phyloP scores from a whole-genome alignment of 2,113 vertebrate species.

The Ranitomeya variabilis region DNA sequence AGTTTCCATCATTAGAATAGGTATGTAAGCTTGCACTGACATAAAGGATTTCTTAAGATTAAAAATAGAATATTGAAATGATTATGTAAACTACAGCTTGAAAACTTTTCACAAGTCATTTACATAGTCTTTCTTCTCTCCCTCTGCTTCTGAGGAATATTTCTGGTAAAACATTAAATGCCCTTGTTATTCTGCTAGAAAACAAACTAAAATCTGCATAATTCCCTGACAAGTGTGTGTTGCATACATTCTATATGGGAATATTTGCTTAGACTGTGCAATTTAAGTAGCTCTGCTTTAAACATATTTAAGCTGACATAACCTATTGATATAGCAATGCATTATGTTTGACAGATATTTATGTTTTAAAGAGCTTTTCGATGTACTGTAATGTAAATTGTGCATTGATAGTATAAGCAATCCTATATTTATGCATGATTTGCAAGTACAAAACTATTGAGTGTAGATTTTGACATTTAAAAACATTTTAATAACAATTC shows the following conservation, averaged over 20 bases:
- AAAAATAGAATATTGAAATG: conserved; percentile 54
- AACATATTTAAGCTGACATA: not conserved
- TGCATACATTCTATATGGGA: conserved; percentile 17
- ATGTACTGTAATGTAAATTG: not conserved
- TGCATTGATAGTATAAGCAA: not conserved
- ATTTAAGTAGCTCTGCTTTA: not conserved
- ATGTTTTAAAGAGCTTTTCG: not conserved
- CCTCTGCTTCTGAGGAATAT: conserved; percentile 38
- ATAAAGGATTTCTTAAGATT: conserved; percentile 46
- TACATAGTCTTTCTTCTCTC: conserved; percentile 35
- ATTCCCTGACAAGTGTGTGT: conserved; percentile 16
- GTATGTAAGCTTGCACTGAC: conserved; percentile 39
- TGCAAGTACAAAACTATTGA: no score
- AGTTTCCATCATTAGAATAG: conserved; percentile 57
- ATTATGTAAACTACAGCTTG: conserved; percentile 48
- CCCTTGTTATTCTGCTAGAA: conserved; percentile 53
- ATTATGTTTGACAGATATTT: not conserved
- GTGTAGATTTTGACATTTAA: not conserved
- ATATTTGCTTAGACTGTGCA: not conserved
- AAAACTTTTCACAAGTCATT: conserved; percentile 56
- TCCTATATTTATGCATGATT: no score
- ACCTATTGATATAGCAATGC: not conserved
- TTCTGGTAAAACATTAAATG: conserved; percentile 46
- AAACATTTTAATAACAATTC: not conserved
- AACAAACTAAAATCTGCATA: conserved; percentile 55